Conservation (phyloP, 2,797 vertebrate genomes). For the Bradypodion pumilum region DNA sequence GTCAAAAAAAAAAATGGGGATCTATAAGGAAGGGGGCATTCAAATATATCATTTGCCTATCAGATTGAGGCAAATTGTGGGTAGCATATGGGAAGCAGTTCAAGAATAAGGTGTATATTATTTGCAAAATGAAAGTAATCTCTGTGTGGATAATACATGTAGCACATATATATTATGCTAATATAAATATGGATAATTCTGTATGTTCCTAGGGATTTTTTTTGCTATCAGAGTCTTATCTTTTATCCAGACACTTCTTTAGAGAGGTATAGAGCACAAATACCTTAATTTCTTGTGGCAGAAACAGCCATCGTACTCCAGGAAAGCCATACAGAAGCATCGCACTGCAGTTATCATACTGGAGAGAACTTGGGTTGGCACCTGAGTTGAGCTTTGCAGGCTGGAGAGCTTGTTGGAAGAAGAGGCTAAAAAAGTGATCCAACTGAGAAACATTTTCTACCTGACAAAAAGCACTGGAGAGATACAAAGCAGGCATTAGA, state of each 20-base stretch:
- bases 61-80: neutral
- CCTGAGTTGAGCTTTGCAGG: slow-evolving; percentile 70
- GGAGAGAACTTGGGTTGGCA: slow-evolving; percentile 57
- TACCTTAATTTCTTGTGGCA: slow-evolving; percentile 91
- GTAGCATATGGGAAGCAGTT: neutral
- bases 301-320: slow-evolving; percentile 87
- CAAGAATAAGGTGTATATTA: neutral
- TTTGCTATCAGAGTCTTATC: neutral
- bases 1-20: neutral
- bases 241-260: neutral
- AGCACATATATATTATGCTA: neutral
- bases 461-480: slow-evolving; percentile 88
- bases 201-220: neutral
- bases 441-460: slow-evolving; percentile 81
- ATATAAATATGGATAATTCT: neutral
- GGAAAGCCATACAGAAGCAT: slow-evolving; percentile 87
- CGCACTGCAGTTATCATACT: slow-evolving; percentile 72
- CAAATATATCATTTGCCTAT: neutral
- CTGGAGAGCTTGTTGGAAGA: slow-evolving; percentile 92
- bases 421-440: slow-evolving; percentile 95
- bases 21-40: neutral
- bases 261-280: neutral
- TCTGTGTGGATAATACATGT: neutral
- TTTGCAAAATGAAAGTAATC: neutral
- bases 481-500: slow-evolving; percentile 67